Evolutionary conservation across 2,797 vertebrate species (phyloP).

Genomic region (Poeciliopsis paucimaculata): DNA sequence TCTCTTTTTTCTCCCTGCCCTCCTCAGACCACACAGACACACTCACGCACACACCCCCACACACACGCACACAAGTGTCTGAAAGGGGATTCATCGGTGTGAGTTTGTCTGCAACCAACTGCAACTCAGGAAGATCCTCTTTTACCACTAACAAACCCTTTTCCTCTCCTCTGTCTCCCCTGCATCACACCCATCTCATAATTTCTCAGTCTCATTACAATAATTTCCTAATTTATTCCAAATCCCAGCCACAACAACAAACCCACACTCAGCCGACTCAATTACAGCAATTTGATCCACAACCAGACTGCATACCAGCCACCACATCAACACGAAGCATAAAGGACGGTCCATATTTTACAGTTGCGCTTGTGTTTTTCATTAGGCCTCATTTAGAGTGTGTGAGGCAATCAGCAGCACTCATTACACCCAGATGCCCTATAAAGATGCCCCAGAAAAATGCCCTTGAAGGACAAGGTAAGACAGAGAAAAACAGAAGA

Average conservation of each 20-base stretch:
- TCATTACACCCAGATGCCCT: constrained; percentile 70
- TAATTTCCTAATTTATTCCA: constrained; percentile 73
- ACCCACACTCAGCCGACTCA: constrained; percentile 59
- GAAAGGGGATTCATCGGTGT: constrained; percentile 75
- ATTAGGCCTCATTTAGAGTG: constrained; percentile 39
- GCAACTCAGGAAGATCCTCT: constrained; percentile 51
- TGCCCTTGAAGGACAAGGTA: constrained; percentile 59
- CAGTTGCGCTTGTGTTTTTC: constrained; percentile 19
- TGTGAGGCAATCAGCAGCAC: constrained; percentile 62
- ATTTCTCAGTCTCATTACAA: constrained; percentile 69
- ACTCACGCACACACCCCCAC: constrained; percentile 9
- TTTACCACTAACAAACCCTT: constrained; percentile 45
- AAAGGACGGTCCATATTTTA: constrained; percentile 30
- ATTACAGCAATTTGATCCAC: constrained; percentile 63
- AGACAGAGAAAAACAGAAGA: constrained; percentile 2
- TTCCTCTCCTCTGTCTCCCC: constrained; percentile 44
- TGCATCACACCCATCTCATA: constrained; percentile 65
- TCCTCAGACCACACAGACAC: constrained; percentile 26
- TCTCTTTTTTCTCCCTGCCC: constrained; percentile 22
- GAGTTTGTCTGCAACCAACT: constrained; percentile 68
- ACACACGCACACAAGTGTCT: constrained; percentile 38
- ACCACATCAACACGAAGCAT: constrained; percentile 38
- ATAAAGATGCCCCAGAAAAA: constrained; percentile 72
- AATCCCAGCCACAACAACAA: constrained; percentile 68
- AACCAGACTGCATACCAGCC: constrained; percentile 22